Base-by-base conservation (phyloP, 2,113 vertebrate genomes). In the Zosterops hypoxanthus region DNA sequence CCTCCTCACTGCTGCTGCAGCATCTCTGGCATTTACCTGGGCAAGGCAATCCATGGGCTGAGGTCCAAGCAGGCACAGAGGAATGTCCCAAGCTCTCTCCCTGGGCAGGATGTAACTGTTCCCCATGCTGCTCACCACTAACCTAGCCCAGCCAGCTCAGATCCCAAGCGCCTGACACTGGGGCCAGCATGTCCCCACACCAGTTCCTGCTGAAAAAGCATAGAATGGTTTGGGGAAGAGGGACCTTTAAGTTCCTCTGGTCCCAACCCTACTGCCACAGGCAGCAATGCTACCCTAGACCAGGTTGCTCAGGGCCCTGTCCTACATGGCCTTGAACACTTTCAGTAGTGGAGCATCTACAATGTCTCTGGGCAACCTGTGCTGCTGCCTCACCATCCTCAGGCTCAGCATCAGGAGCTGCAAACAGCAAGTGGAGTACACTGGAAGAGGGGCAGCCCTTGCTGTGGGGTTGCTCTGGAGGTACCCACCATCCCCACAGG, bases 61-160 rank as follows among this genome's bases (percentile, higher is more conserved):
- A 12, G 21, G 29, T 46, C 42, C 2, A 3, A 36, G 12, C 2
- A 0, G 29, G 26, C 6, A 1, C 28, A 16, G 20, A 75, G 50
- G 19, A 86, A 80, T 26, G 21, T 17, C 28, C 28, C 31, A 23
- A 23, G 23, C 41, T 61, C 41, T 64, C 65, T 77, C 47, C 44
- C 59, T 60, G 50, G 41, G 78, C 36, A 70, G 44, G 59, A 46
- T 82, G 57, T 80, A 72, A 44, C 76, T 82, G 52, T 11, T 21
- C 22, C 39, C 47, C 1, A 0, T 1, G 12, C 50, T 70, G 56
- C 50, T 61, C 56, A 13, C 6, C 7, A 8, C 26, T 69, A 44
- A 56, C 28, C 61, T 8, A 59, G 33, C 49, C 55, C 15, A 29
- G 44, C 21, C 5, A 1, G 52, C 46, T 61, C 64, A 73, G 52